Percentiles rank a stretch among this genome's conserved stretches.
phyloP scores from a whole-genome alignment of 2,797 vertebrate species.

The Tenualosa thibaudeaui region DNA sequence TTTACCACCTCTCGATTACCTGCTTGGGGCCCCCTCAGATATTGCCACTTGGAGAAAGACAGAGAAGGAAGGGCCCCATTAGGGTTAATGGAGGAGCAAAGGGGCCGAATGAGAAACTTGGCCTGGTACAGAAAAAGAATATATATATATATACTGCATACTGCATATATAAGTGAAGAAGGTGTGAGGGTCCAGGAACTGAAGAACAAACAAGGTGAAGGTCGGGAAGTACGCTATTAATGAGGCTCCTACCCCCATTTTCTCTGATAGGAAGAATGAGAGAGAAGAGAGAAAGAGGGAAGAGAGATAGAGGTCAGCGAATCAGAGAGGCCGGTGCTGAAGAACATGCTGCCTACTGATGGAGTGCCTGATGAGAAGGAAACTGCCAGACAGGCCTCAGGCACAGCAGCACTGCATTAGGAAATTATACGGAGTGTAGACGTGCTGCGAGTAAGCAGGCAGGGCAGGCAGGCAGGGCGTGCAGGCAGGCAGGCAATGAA shows the following conservation, averaged over 20 bases:
- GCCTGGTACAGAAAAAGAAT: not conserved
- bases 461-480: not conserved
- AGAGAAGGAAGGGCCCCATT: not conserved
- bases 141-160: no score
- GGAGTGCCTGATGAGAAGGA: slow-evolving; percentile 41
- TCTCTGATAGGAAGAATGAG: slow-evolving; percentile 10
- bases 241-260: slow-evolving; percentile 4
- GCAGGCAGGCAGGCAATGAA: not conserved
- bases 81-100: slow-evolving; percentile 3
- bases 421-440: slow-evolving; percentile 35
- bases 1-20: slow-evolving; percentile 49
- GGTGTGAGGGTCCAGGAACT: slow-evolving; percentile 17
- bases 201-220: slow-evolving; percentile 23
- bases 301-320: slow-evolving; percentile 63
- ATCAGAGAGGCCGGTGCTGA: slow-evolving; percentile 41
- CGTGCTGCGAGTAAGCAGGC: slow-evolving; percentile 20
- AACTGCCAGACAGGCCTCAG: slow-evolving; percentile 44
- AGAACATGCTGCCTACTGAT: slow-evolving; percentile 55
- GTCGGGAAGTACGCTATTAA: slow-evolving; percentile 15
- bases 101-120: slow-evolving; percentile 5
- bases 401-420: slow-evolving; percentile 38
- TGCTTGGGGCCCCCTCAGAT: slow-evolving; percentile 40
- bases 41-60: slow-evolving; percentile 35
- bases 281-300: not conserved
- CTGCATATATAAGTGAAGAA: not conserved